Conservation (phyloP, 2,888 invertebrate genomes). For the Hylaea fasciaria region DNA sequence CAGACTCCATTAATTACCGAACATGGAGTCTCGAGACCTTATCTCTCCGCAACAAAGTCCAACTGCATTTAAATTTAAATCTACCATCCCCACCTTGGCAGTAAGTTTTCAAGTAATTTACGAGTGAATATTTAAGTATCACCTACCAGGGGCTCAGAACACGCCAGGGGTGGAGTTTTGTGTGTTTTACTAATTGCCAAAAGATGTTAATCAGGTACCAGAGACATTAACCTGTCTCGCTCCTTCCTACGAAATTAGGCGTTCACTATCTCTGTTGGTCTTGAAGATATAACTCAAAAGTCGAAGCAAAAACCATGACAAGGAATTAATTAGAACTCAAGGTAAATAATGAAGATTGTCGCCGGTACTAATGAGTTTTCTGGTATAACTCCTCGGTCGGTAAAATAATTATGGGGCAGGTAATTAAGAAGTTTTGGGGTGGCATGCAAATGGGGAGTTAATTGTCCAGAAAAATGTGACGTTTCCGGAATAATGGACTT, state of each 20-base stretch:
- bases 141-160: constrained; percentile 83
- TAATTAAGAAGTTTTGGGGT: constrained; percentile 75
- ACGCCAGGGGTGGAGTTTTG: constrained; percentile 86
- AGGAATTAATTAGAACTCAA: constrained; percentile 84
- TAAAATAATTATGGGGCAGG: constrained; percentile 77
- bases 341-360: constrained; percentile 85
- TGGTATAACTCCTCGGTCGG: constrained; percentile 56
- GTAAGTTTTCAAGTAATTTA: constrained; percentile 84
- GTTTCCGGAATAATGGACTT: constrained; percentile 33
- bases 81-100: constrained; percentile 80
- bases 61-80: constrained; percentile 78
- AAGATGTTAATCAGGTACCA: constrained; percentile 85
- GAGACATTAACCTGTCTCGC: constrained; percentile 63
- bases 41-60: constrained; percentile 64
- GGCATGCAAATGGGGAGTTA: constrained; percentile 66
- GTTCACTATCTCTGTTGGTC: constrained; percentile 60
- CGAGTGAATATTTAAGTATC: constrained; percentile 82
- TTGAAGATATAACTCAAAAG: constrained; percentile 79
- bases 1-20: constrained; percentile 49
- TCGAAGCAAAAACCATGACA: constrained; percentile 85
- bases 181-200: constrained; percentile 87
- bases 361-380: constrained; percentile 81
- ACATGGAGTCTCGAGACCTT: constrained; percentile 60
- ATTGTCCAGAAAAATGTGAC: constrained; percentile 62
- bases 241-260: constrained; percentile 41